Base-by-base conservation (phyloP, 2,113 vertebrate genomes). In the Leuciscus idus region DNA sequence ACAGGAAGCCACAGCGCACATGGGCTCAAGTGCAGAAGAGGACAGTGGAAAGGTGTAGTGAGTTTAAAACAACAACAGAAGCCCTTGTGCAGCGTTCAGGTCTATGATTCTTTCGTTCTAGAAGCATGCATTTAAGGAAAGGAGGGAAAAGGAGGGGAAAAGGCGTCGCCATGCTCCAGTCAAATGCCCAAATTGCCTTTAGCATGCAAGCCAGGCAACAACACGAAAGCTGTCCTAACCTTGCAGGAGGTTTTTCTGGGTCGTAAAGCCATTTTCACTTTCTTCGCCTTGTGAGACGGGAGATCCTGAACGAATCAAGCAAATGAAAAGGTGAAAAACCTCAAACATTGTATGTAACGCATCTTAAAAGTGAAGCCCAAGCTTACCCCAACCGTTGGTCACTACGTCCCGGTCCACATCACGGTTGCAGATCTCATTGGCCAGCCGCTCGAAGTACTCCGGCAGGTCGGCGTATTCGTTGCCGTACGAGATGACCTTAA, bases 401-500 rank as follows among this genome's bases (percentile, higher is more conserved):
- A 92, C 68, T 10, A 76, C 87, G 0, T 95, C 97, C 4, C 95
- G 92, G 2, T 62, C 75, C 8, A 78, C 88, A 0, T 95, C 97
- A 5, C 95, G 92, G 4, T 62, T 95, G 91, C 96, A 95, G 78
- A 99, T 98, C 93, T 98, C 97, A 0, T 93, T 96, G 15, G 97
- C 93, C 89, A 99, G 94, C 79, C 97, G 94, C 92, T 96, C 96
- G 0, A 99, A 96, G 92, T 98, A 99, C 84, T 98, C 97, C 0
- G 97, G 98, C 89, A 99, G 89, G 88, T 99, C 97, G 0, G 93
- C 57, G n/a, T 98, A 97, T 76, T 99, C 96, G 0, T 96, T 96
- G 61, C 98, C 97, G 0, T 99, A 98, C 66, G 97, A 97, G 89
- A 99, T 97, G 81, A 99, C 98, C 89, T 99, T 98, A 86, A 99